Evolutionary conservation across 2,113 vertebrate species (phyloP).

Genomic region (Microtus oregoni): DNA sequence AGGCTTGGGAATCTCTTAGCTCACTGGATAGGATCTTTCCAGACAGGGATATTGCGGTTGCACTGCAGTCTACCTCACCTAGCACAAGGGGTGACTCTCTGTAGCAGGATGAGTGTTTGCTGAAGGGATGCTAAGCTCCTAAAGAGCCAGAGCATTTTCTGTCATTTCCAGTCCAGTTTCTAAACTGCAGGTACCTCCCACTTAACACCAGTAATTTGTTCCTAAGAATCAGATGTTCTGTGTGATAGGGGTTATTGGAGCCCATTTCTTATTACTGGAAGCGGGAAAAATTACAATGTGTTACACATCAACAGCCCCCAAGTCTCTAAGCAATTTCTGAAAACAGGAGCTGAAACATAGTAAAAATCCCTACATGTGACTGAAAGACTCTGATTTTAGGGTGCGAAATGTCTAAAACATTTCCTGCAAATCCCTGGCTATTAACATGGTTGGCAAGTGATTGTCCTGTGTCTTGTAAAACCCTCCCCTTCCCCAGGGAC

Average conservation of each 20-base stretch:
- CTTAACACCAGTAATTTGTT: conserved; percentile 3
- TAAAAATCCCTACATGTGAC: background rate
- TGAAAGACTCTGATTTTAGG: background rate
- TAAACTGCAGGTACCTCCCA: conserved; percentile 14
- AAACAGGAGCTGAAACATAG: background rate
- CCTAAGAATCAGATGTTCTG: conserved; percentile 33
- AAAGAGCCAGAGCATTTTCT: background rate
- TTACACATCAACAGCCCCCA: conserved; percentile 27
- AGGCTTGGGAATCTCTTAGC: background rate
- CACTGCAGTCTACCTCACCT: background rate
- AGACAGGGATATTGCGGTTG: background rate
- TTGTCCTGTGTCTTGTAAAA: background rate
- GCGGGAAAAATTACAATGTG: conserved; percentile 11
- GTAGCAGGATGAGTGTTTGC: rapidly evolving
- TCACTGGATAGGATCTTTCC: background rate
- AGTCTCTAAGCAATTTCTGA: conserved; percentile 51
- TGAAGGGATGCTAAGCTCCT: background rate
- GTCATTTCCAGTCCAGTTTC: conserved; percentile 27
- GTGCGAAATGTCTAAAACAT: conserved; percentile 48
- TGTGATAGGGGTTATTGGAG: conserved; percentile 6
- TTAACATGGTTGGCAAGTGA: background rate
- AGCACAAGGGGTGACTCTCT: background rate
- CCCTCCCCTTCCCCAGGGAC: background rate
- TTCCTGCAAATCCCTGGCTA: background rate
- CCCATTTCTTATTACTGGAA: conserved; percentile 53